Evolutionary conservation across 2,888 invertebrate genomes (phyloP), one percentile per base, ranked within the genome.

Genomic region (Cerceris ruficornis): DNA sequence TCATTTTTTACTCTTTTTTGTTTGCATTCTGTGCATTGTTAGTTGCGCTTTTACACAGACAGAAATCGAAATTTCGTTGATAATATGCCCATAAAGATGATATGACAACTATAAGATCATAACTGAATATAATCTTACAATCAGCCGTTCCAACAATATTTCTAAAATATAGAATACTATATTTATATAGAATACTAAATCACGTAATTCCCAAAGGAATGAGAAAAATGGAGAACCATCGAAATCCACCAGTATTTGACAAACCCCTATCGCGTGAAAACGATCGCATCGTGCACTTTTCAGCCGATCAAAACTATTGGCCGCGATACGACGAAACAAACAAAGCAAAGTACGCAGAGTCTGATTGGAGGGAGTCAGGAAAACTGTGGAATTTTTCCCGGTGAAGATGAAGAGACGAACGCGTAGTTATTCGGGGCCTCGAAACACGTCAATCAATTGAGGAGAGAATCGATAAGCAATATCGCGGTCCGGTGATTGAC

Each of bases 391-490:
- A 61, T 60, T 77, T 76, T 76, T 74, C 67, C 43, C 14, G 64
- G 42, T 69, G 76, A 83, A 75, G 70, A 78, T 70, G 72, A 72
- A 69, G 64, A 54, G 39, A 15, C 52, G 61, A 75, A 73, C 65
- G 49, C 58, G 14, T 46, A 62, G 77, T 69, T 57, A 64, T 60
- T 57, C 28, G 70, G 61, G 66, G 73, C 82, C 81, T 62, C 55
- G 70, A 68, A 76, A 82, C 75, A 81, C 80, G 87, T 86, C 86
- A 83, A 83, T 88, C 87, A 85, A 86, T 82, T 73, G 59, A 64
- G 69, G 77, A 73, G 78, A 75, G 80, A 88, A 89, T 88, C 88
- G 88, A 89, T 88, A 88, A 88, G 87, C 87, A 87, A 89, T 89
- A 88, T 85, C 84, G 83, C 75, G 81, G 86, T 80, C 79, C 82